These are phyloP conservation scores for Glaucopsyche alexis DNA, from an alignment of 2,888 invertebrate genomes.

Conservation along the genomic window DNA sequence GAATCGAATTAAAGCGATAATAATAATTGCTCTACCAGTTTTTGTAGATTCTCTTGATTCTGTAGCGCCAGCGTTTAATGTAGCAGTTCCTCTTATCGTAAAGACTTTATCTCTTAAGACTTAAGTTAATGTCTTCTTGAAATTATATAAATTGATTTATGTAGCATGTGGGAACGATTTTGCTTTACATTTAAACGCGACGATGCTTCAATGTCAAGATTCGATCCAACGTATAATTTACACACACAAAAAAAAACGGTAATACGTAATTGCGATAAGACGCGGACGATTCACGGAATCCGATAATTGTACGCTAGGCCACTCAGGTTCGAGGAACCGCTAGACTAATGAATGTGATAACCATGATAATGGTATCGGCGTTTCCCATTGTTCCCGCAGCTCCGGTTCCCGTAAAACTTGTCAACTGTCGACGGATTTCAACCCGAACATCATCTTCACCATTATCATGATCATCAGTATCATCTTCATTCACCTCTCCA, in stretches of 20 bases:
- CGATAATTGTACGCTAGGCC: conserved; percentile 61
- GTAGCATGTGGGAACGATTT: not conserved
- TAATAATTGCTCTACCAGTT: not conserved
- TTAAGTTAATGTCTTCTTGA: not conserved
- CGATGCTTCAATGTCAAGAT: conserved; percentile 3
- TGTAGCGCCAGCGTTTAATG: not conserved
- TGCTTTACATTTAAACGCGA: not conserved
- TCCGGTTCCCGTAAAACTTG: conserved; percentile 5
- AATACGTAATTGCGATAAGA: conserved; percentile 52
- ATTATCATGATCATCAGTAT: not conserved
- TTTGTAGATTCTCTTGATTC: conserved; percentile 1
- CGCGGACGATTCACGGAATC: conserved; percentile 61
- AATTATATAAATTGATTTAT: not conserved
- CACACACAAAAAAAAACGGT: conserved; percentile 31
- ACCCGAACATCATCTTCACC: not conserved
- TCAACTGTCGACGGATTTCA: not conserved
- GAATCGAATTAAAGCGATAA: not conserved
- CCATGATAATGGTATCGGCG: conserved; percentile 64
- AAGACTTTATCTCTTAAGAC: not conserved
- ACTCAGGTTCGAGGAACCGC: conserved; percentile 57
- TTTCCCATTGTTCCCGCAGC: conserved; percentile 43
- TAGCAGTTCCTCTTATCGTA: not conserved
- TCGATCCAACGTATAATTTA: conserved; percentile 32
- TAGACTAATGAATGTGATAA: conserved; percentile 62
- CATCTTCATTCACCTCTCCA: not conserved